A percentile compares a stretch with the other conserved stretches of the same genome.
Evolutionary conservation across 2,113 vertebrate species (phyloP).

Genomic region (Microcebus tavaratra): DNA sequence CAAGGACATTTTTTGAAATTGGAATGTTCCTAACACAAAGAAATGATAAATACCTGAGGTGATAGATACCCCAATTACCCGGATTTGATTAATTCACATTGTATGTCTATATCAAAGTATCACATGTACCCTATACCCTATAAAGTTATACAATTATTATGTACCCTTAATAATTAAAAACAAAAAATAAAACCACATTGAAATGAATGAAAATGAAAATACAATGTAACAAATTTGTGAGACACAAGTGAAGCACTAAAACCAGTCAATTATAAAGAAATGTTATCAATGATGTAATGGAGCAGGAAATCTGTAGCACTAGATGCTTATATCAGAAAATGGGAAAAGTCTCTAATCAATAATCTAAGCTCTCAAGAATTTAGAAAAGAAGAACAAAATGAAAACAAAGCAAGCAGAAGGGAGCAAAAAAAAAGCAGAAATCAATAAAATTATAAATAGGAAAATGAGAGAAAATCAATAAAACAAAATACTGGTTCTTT

Average conservation of each 20-base stretch:
- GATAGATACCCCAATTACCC: too few relatives aligned
- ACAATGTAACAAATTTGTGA: not conserved
- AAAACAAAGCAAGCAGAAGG: not conserved
- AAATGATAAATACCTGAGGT: too few relatives aligned
- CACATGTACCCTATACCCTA: too few relatives aligned
- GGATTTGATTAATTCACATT: too few relatives aligned
- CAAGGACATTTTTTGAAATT: not conserved
- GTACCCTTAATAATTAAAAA: too few relatives aligned
- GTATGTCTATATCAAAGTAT: too few relatives aligned
- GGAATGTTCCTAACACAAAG: too few relatives aligned
- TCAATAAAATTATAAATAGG: not conserved
- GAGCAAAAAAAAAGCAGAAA: not conserved
- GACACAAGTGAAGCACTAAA: not conserved
- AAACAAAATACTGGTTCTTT: not conserved
- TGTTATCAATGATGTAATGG: not conserved
- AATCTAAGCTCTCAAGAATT: not conserved
- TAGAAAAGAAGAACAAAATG: not conserved
- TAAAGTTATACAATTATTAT: too few relatives aligned
- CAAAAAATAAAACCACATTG: not conserved
- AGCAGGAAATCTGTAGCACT: not conserved
- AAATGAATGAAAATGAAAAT: constrained; percentile 9
- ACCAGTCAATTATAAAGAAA: not conserved
- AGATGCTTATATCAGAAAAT: not conserved
- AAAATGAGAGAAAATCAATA: not conserved
- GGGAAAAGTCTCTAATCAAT: not conserved